phyloP scores from a whole-genome alignment of 2,113 vertebrate genomes.

The Cygnus buccinator region DNA sequence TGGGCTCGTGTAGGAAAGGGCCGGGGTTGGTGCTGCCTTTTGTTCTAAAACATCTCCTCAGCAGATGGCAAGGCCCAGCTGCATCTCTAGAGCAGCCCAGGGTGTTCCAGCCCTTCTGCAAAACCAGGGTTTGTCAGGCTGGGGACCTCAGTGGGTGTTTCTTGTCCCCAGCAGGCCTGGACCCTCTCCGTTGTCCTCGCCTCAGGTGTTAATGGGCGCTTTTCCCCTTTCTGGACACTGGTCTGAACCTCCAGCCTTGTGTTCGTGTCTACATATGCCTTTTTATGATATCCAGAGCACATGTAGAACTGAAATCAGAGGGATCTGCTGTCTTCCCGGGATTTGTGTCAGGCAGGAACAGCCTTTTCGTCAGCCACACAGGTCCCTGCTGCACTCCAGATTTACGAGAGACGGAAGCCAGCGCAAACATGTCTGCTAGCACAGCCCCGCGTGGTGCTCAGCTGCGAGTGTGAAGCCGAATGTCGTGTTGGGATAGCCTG shows the following conservation, averaged over 20 bases:
- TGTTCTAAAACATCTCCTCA: not conserved
- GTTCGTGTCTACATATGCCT: not conserved
- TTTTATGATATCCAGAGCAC: not conserved
- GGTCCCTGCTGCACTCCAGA: slow-evolving; percentile 49
- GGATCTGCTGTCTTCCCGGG: slow-evolving; percentile 27
- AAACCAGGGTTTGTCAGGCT: not conserved
- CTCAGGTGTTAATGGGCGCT: not conserved
- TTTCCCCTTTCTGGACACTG: not conserved
- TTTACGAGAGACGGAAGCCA: slow-evolving; percentile 44
- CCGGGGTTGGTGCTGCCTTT: not conserved
- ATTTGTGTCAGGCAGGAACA: slow-evolving; percentile 43
- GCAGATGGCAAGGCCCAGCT: not conserved
- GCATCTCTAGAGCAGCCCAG: not conserved
- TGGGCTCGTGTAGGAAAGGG: not conserved
- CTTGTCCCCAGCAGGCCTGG: not conserved
- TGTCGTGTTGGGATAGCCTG: slow-evolving; percentile 3
- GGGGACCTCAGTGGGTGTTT: not conserved
- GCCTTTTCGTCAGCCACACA: slow-evolving; percentile 37
- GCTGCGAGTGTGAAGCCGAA: not conserved
- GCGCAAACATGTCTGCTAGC: not conserved
- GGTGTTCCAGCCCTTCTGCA: not conserved
- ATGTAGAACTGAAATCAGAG: not conserved
- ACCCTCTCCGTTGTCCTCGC: not conserved
- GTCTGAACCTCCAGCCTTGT: not conserved
- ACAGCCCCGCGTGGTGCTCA: not conserved